Conservation (phyloP, 2,797 vertebrate species). For the Acrossocheilus fasciatus region DNA sequence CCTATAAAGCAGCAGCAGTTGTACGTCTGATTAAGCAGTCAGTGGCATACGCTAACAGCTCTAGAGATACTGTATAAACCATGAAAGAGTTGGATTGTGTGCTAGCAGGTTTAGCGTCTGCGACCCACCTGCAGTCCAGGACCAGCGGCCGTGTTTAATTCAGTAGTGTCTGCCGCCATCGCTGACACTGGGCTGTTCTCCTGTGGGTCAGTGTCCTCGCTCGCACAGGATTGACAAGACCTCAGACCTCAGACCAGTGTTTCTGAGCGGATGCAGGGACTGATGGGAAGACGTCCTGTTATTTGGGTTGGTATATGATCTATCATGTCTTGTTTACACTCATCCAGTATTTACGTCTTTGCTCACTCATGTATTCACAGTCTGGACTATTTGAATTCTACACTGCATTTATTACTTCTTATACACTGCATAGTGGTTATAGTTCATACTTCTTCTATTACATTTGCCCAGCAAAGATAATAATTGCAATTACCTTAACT, state of each 20-base stretch:
- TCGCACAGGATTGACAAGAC: background rate
- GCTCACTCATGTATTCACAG: background rate
- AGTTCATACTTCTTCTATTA: background rate
- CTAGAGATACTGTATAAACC: background rate
- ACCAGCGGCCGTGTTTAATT: conserved; percentile 4
- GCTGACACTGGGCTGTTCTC: background rate
- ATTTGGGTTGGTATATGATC: background rate
- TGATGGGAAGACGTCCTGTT: background rate
- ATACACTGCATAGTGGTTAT: background rate
- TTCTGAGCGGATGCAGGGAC: background rate
- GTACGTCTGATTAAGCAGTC: background rate
- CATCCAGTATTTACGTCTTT: conserved; percentile 4
- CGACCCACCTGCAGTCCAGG: conserved; percentile 29
- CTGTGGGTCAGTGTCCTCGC: background rate
- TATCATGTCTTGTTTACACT: conserved; percentile 4
- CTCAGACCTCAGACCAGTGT: background rate
- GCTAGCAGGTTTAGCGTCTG: background rate
- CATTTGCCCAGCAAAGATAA: background rate
- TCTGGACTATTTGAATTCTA: background rate
- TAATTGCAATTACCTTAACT: background rate
- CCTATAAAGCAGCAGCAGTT: background rate
- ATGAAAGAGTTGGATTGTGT: background rate
- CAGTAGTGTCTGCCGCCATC: conserved; percentile 32
- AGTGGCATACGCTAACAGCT: background rate
- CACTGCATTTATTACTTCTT: background rate